phyloP scores from a whole-genome alignment of 2,888 invertebrate genomes.

The Dasysyrphus albostriatus region DNA sequence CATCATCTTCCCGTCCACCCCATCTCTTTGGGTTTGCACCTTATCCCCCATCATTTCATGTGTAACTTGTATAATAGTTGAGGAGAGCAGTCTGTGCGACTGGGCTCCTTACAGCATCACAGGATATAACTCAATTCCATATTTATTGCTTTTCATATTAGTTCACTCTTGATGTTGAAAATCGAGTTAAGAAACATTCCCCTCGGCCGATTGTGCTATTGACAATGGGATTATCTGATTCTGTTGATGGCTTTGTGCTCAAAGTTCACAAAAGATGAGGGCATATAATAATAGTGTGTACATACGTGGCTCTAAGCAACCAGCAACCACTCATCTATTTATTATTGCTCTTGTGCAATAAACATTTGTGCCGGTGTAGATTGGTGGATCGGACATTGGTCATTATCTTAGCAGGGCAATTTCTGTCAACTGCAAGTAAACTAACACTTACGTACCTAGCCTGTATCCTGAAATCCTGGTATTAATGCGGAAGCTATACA shows the following conservation, averaged over 20 bases:
- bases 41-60: background rate
- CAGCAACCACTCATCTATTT: slow-evolving; percentile 21
- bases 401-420: background rate
- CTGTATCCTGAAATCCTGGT: slow-evolving; percentile 15
- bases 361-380: slow-evolving; percentile 31
- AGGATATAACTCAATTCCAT: slow-evolving; percentile 72
- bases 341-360: slow-evolving; percentile 48
- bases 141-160: slow-evolving; percentile 76
- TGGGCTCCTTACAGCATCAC: slow-evolving; percentile 52
- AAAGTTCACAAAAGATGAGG: slow-evolving; percentile 49
- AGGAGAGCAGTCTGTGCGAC: background rate
- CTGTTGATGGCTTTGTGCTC: slow-evolving; percentile 49
- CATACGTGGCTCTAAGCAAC: slow-evolving; percentile 25
- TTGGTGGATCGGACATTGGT: slow-evolving; percentile 19
- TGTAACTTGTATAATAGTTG: background rate
- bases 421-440: slow-evolving; percentile 36
- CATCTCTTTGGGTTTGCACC: background rate
- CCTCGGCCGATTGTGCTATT: slow-evolving; percentile 54
- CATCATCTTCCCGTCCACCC: background rate
- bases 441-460: background rate
- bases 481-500: background rate
- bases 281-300: background rate
- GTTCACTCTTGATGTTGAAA: slow-evolving; percentile 73
- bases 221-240: slow-evolving; percentile 75
- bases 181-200: slow-evolving; percentile 69